These are phyloP conservation scores for Catajapyx aquilonaris DNA, from an alignment of 1,140 invertebrate species.

Conservation along the genomic window DNA sequence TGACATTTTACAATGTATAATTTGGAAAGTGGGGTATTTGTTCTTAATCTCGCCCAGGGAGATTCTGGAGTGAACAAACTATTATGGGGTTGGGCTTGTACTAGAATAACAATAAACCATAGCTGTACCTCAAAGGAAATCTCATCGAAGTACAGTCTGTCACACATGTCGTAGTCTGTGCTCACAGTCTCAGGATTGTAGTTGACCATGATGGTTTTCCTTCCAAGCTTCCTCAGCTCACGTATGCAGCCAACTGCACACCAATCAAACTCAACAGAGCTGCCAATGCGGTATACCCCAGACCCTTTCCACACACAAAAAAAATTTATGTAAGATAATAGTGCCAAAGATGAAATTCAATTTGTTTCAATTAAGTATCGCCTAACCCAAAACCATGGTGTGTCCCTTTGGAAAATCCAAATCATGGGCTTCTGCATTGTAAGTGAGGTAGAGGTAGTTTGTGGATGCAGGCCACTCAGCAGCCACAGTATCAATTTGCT, in stretches of 20 bases:
- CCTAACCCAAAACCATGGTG: conserved; percentile 56
- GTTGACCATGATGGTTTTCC: conserved; percentile 96
- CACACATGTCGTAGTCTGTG: conserved; percentile 99
- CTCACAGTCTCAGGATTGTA: conserved; percentile 99
- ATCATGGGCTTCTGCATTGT: conserved; percentile 77
- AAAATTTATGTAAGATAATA: too few species aligned
- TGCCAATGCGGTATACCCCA: conserved; percentile 96
- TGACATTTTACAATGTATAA: too few species aligned
- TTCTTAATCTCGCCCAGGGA: too few species aligned
- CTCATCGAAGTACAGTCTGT: conserved; percentile 96
- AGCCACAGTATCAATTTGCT: conserved; percentile 98
- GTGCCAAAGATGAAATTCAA: background rate
- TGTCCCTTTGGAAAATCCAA: conserved; percentile 56
- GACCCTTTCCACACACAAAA: conserved; percentile 62
- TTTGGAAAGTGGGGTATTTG: too few species aligned
- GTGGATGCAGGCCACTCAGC: conserved; percentile 97
- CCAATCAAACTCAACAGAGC: conserved; percentile 99
- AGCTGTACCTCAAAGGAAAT: conserved; percentile 96
- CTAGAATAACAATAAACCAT: too few species aligned
- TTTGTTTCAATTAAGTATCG: background rate
- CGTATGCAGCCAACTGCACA: conserved; percentile 92
- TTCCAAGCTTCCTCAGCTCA: conserved; percentile 63
- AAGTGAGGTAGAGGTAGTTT: conserved; percentile 95
- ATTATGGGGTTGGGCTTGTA: too few species aligned
- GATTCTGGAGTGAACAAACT: too few species aligned